Base-by-base conservation (phyloP, 2,113 vertebrate genomes). In the Myiopsitta monachus region DNA sequence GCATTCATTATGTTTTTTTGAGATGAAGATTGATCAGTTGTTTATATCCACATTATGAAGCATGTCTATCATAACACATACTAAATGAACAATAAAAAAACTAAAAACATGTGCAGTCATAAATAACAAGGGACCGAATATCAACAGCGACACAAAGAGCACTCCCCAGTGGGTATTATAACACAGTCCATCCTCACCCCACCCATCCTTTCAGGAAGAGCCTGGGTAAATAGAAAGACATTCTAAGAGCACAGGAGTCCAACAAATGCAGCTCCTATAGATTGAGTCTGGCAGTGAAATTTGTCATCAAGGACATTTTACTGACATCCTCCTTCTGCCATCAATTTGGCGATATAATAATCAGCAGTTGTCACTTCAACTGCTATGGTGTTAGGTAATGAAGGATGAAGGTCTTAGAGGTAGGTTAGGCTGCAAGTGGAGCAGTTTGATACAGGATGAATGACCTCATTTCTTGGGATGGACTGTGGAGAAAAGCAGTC, bases 201-300 rank as follows among this genome's bases (percentile, higher is more conserved):
- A 57, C 75, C 83, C 85, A 78, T 96, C 55, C 79, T 91, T 90
- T 87, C 88, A 88, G 96, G 79, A 95, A 96, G 41, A 93, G 79
- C 38, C 92, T 96, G 88, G 41, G 27, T 93, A 94, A 96, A 95
- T 4, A 92, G n/a, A 69, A 75, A 7, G 49, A 3, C 51, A 91
- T 94, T 90, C 63, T 74, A 77, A 87, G 44, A 83, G 70, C 18
- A 9, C 36, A 86, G 38, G 59, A 75, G 31, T 63, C 63, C 68
- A 88, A n/a, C 6, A 88, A 90, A 83, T 54, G 21, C 38, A 54
- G 14, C 72, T 77, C 80, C 68, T 90, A 31, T 59, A 51, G 72
- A 22, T 26, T 19, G 23, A 33, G 16, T 30, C 61, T 93, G 72
- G 43, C 61, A 67, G 22, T 16, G 61, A 64, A 88, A 11, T 54